Conservation (phyloP, 2,888 invertebrate species). For the Cosmorhoe ocellata region DNA sequence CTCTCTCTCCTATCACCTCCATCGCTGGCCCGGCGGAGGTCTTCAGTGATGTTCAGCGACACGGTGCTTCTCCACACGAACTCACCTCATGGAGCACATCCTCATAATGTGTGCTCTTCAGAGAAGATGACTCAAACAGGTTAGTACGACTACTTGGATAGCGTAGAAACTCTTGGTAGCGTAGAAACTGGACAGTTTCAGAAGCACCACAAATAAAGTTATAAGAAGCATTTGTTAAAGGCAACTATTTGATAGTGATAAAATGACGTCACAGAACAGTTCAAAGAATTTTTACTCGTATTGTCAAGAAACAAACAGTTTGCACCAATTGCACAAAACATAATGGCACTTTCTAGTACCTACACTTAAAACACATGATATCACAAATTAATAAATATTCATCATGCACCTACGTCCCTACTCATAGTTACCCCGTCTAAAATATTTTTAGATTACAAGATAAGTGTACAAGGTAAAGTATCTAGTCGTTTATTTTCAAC, state of each 20-base stretch:
- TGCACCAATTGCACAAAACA: background rate
- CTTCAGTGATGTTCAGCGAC: conserved; percentile 95
- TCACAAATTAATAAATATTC: no score
- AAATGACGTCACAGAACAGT: no score
- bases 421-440: no score
- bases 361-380: no score
- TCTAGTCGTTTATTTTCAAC: conserved; percentile 3
- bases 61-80: conserved; percentile 87
- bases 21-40: conserved; percentile 87
- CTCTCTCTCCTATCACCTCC: conserved; percentile 88
- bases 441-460: background rate
- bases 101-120: conserved; percentile 87
- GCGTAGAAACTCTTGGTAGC: background rate
- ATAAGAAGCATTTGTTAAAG: background rate
- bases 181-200: background rate
- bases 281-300: no score
- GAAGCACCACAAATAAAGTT: background rate
- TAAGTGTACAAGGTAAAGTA: background rate
- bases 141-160: conserved; percentile 41
- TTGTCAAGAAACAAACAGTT: no score
- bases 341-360: no score
- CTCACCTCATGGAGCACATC: conserved; percentile 59
- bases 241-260: no score
- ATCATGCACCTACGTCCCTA: no score
- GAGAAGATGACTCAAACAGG: conserved; percentile 95